Evolutionary conservation across 2,113 vertebrate species (phyloP).

Genomic region (Takifugu bimaculatus): DNA sequence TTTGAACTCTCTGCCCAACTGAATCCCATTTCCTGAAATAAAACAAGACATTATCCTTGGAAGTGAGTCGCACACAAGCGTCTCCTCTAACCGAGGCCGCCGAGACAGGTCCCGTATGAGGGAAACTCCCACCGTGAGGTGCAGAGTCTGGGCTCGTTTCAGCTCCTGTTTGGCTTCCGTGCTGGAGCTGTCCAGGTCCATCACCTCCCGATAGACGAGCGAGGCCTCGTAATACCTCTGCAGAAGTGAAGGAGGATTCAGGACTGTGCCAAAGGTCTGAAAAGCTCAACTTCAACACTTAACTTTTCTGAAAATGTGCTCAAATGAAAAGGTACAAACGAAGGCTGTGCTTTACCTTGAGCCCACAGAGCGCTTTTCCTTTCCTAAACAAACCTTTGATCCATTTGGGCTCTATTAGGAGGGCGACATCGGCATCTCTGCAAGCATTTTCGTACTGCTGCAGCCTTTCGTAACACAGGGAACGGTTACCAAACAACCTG

Average conservation of each 20-base stretch:
- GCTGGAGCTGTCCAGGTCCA: conserved; percentile 53
- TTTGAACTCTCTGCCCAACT: conserved; percentile 63
- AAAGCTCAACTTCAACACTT: not conserved
- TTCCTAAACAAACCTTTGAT: conserved; percentile 83
- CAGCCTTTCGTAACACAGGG: conserved; percentile 82
- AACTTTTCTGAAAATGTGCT: no score
- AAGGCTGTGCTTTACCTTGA: conserved; percentile 71
- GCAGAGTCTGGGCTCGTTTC: conserved; percentile 68
- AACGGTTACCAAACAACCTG: conserved; percentile 87
- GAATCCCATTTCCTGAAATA: conserved; percentile 73
- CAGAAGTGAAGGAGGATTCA: not conserved
- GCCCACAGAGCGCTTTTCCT: conserved; percentile 82
- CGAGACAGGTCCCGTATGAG: no score
- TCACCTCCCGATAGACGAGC: conserved; percentile 72
- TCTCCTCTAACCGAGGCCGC: no score
- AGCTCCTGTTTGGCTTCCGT: conserved; percentile 72
- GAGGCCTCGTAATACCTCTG: conserved; percentile 79
- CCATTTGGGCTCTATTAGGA: conserved; percentile 77
- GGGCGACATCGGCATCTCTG: conserved; percentile 71
- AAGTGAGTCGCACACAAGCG: not conserved
- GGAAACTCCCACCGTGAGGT: conserved; percentile 60
- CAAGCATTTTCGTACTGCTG: conserved; percentile 73
- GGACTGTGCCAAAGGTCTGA: not conserved
- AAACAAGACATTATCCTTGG: not conserved
- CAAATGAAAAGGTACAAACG: no score